phyloP scores from a whole-genome alignment of 2,888 invertebrate genomes.

The Microdon myrmicae region DNA sequence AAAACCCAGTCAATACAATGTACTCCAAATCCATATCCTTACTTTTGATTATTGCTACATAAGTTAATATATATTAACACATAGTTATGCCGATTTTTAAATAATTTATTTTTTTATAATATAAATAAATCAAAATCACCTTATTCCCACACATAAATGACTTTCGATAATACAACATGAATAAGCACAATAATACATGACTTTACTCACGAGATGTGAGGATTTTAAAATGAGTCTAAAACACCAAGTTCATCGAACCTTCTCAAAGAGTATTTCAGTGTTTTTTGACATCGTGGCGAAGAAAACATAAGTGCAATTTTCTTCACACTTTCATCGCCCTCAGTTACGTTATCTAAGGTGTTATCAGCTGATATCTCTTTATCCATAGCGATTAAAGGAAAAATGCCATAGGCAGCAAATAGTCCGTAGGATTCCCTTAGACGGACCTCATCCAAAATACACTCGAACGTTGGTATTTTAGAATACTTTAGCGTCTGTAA shows the following conservation, averaged over 20 bases:
- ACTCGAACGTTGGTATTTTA: slow-evolving; percentile 53
- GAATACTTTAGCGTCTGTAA: slow-evolving; percentile 41
- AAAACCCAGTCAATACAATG: no score
- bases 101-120: no score
- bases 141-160: no score
- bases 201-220: no score
- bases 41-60: no score
- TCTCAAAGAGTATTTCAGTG: slow-evolving; percentile 55
- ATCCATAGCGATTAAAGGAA: slow-evolving; percentile 58
- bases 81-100: no score
- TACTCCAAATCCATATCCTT: no score
- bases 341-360: slow-evolving; percentile 52
- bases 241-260: slow-evolving; percentile 58
- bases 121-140: no score
- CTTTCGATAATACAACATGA: no score
- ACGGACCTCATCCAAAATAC: slow-evolving; percentile 56
- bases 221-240: no score
- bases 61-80: no score
- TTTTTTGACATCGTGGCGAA: slow-evolving; percentile 55
- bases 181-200: no score
- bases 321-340: slow-evolving; percentile 49
- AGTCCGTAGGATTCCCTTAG: slow-evolving; percentile 58
- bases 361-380: slow-evolving; percentile 54
- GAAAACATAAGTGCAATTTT: slow-evolving; percentile 56
- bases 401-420: slow-evolving; percentile 56